Base-by-base conservation (phyloP, 2,113 vertebrate species). In the Zeus faber region DNA sequence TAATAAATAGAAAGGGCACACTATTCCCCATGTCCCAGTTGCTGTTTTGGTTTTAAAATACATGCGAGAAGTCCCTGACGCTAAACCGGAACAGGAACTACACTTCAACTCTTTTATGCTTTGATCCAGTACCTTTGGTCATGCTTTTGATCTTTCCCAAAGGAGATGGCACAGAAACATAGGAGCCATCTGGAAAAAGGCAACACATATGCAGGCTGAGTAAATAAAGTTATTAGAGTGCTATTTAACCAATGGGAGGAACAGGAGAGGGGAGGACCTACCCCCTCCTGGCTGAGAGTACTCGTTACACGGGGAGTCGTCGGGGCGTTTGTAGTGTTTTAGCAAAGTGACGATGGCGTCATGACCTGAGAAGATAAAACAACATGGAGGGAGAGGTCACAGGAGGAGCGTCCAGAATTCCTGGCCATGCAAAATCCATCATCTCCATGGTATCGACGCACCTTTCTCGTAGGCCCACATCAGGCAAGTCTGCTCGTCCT, bases 381-480 rank as follows among this genome's bases (percentile, higher is more conserved):
- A 4, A 47, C 2, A 41, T 3, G 0, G 27, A 17, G 1, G 5
- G 25, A 27, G 11, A 5, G 2, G 2, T 2, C 21, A 25, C 2
- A 16, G 8, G 5, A 8, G 6, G 7, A 9, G 14, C 33, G n/a
- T n/a, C n/a, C 27, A 3, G 14, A 47, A 47, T 21, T 21, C 22
- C 22, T 45, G 16, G 9, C 17, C 43, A 45, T 6, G 20, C 23
- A 4, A 29, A 29, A 39, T 39, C 6, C 18, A 22, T n/a, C 33
- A 29, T 29, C 33, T 14, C 14, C 14, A 2, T 35, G 3, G 4
- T 11, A 9, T 9, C 1, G 14, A 33, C 86, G 16, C 8, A 94
- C 95, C 96, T 94, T 95, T 98, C 67, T 98, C 96, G 58, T 98
- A 98, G 27, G 97, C 95, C 97, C 96, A 98, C 97, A 99, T 99